Base-by-base conservation (phyloP, 2,888 invertebrate species). In the Scaptomyza caliginosa region DNA sequence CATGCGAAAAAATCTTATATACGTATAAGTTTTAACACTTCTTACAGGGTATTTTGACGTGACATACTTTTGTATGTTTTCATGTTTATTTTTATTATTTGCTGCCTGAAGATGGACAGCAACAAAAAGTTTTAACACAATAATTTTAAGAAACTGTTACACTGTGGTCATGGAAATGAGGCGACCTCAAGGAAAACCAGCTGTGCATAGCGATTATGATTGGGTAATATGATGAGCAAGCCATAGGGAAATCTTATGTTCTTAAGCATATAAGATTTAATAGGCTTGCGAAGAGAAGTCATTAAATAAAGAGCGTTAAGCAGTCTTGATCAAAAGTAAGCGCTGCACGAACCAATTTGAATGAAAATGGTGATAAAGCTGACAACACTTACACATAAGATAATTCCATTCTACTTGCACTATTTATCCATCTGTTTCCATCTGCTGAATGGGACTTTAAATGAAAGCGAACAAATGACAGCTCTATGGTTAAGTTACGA, bases 401-500 rank as follows among this genome's bases (percentile, higher is more conserved):
- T 32, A 54, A 64, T 40, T 40, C 64, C 55, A 30, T 34, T 34
- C 45, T 45, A 28, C 24, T n/a, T 7, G 13, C 16, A 16, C 24
- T 17, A 17, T 26, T 28, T 5, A 45, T 17, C 40, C 38, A 19
- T 11, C 19, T 26, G 24, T 62, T 65, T 67, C 62, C 62, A 69
- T 62, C 58, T 58, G 40, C 17, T 39, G 50, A 50, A 55, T 32
- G 42, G 30, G 49, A 45, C 55, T 67, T 74, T 46, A 77, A 74
- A 81, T 77, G 77, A 77, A 74, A 77, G 64, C 57, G 34, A 34
- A 63, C 63, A 52, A 60, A 57, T 77, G 70, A 77, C 77, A 77
- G 77, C 50, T 70, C 57, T 64, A 77, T 74, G 67, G 43, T 56
- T 80, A 69, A 77, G 67, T 77, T 80, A 70, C n/a, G 74, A 74